phyloP scores from a whole-genome alignment of 2,797 vertebrate genomes.

The Lithobates sylvaticus region DNA sequence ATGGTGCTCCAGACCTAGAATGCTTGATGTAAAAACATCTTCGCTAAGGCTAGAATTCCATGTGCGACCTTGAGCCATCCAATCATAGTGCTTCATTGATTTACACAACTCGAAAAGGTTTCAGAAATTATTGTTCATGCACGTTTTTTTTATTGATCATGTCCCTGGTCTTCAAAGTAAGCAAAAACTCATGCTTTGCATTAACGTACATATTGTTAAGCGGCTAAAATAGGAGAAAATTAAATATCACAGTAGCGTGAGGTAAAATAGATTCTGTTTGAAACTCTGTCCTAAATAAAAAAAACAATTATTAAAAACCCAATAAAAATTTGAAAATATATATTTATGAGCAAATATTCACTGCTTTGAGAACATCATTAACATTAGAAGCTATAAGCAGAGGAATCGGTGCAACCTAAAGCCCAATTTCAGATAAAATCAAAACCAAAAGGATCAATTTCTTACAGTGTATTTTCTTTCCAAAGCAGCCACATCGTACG shows the following conservation, averaged over 20 bases:
- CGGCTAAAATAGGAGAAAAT: neutral
- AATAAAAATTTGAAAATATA: too few relatives aligned
- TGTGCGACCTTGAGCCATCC: conserved; percentile 2
- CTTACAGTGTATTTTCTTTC: too few relatives aligned
- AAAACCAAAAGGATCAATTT: too few relatives aligned
- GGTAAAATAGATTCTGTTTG: neutral
- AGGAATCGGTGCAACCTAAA: too few relatives aligned
- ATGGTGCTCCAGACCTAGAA: neutral
- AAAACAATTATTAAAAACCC: neutral
- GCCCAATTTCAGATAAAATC: too few relatives aligned
- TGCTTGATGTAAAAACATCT: conserved; percentile 3
- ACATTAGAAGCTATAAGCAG: too few relatives aligned
- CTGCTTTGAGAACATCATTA: too few relatives aligned
- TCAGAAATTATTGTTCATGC: conserved; percentile 9
- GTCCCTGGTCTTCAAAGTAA: neutral
- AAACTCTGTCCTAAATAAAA: too few relatives aligned
- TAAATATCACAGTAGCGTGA: neutral
- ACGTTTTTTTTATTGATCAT: conserved; percentile 27
- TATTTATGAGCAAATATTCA: too few relatives aligned
- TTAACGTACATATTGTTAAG: neutral
- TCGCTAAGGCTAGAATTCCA: neutral
- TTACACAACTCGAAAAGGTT: neutral
- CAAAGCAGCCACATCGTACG: too few relatives aligned
- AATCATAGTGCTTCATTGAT: conserved; percentile 9
- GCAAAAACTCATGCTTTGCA: neutral